These are phyloP conservation scores for Trachythela sp. DNA, from an alignment of 64 coral and sea anemone species.

Conservation along the genomic window DNA sequence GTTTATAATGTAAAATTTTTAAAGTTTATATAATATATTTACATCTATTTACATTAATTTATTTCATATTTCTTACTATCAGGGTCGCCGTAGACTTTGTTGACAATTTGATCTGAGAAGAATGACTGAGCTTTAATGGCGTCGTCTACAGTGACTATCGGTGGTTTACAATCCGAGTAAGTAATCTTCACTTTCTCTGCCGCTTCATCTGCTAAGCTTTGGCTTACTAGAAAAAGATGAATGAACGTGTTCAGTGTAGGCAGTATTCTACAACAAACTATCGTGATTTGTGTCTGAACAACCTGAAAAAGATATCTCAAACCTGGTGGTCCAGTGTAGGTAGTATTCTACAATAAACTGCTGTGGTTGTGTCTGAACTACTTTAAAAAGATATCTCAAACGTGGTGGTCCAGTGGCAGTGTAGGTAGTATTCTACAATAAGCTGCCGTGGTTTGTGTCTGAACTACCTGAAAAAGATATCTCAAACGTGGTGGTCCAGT, in stretches of 20 bases:
- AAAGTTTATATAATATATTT: neutral
- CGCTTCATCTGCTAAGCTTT: constrained; percentile 68
- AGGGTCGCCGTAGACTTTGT: constrained; percentile 57
- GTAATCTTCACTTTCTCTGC: constrained; percentile 58
- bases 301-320: too few relatives aligned
- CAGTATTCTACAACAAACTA: neutral
- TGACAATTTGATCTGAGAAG: constrained; percentile 41
- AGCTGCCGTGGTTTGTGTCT: too few relatives aligned
- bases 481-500: too few relatives aligned
- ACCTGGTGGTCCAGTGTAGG: too few relatives aligned
- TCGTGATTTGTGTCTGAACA: too few relatives aligned
- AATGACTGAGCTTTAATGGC: constrained; percentile 72
- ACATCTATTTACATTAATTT: neutral
- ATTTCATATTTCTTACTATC: constrained; percentile 39
- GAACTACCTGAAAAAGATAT: too few relatives aligned
- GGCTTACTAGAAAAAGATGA: constrained; percentile 46
- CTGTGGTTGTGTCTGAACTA: too few relatives aligned
- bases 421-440: too few relatives aligned
- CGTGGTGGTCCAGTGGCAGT: too few relatives aligned
- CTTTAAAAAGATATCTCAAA: too few relatives aligned
- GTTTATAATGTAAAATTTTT: too few relatives aligned
- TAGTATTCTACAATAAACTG: too few relatives aligned
- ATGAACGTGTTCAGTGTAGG: neutral
- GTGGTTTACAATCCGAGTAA: constrained; percentile 59
- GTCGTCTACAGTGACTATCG: constrained; percentile 56